phyloP scores from a whole-genome alignment of 2,888 invertebrate genomes.

The Apodemia duryi region DNA sequence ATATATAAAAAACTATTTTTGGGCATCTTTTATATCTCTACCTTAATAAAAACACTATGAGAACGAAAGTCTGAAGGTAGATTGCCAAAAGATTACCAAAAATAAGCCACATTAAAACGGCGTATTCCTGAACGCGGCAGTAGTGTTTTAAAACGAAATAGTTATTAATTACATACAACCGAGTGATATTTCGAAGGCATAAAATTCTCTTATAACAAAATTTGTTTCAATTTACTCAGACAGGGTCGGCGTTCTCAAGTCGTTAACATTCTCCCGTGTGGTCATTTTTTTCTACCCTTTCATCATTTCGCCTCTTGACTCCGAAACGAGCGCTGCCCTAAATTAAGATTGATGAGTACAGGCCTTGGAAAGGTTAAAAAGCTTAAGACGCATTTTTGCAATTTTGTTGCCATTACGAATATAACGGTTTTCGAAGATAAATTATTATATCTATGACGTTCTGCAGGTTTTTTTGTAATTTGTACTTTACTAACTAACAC shows the following conservation, averaged over 20 bases:
- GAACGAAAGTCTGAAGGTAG: no score
- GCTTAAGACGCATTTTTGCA: slow-evolving; percentile 18
- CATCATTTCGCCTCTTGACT: slow-evolving; percentile 18
- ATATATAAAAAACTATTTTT: no score
- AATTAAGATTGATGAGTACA: slow-evolving; percentile 26
- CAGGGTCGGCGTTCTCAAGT: slow-evolving; percentile 10
- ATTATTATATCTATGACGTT: slow-evolving; percentile 20
- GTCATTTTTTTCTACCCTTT: slow-evolving; percentile 20
- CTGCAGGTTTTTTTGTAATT: not conserved
- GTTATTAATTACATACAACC: slow-evolving; percentile 6
- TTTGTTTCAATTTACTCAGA: slow-evolving; percentile 2
- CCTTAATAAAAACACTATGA: no score
- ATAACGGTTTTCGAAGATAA: slow-evolving; percentile 1
- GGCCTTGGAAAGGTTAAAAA: slow-evolving; percentile 18
- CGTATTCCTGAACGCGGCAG: no score
- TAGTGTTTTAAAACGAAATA: not conserved
- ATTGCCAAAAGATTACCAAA: no score
- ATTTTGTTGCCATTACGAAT: slow-evolving; percentile 18
- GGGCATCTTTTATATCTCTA: no score
- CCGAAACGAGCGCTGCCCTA: slow-evolving; percentile 18
- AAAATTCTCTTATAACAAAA: slow-evolving; percentile 11
- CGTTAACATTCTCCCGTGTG: slow-evolving; percentile 15
- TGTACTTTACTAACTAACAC: not conserved
- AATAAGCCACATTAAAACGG: no score
- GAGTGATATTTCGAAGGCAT: slow-evolving; percentile 2